Base-by-base conservation (phyloP, 2,113 vertebrate species). In the Porphyrio hochstetteri region DNA sequence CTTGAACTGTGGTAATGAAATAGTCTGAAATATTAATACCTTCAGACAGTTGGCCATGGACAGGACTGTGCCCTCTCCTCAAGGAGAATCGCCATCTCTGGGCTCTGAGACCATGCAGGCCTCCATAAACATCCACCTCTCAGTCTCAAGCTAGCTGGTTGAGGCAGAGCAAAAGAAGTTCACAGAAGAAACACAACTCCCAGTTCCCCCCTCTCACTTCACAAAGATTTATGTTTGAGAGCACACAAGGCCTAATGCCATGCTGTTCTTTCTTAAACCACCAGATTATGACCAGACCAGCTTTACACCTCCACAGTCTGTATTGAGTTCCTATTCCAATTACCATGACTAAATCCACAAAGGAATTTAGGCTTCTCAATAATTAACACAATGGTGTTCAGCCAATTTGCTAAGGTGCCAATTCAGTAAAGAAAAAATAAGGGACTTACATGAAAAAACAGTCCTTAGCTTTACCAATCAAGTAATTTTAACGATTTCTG, bases 301-400 rank as follows among this genome's bases (percentile, higher is more conserved):
- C 74, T 94, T 96, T 95, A 92, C 76, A 86, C 76, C 83, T 93
- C 91, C 12, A 1, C 82, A 90, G 17, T 77, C 72, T 42, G 25
- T 19, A 64, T 0, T 70, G 72, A 93, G 42, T 87, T 91, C 42
- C 82, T 82, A 53, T 93, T 94, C 78, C 78, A 96, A 95, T 79
- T 94, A 96, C 82, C 57, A 52, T 15, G 61, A 42, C 61, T 90
- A 93, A 96, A 96, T 82, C 90, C 87, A 94, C 93, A 87, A 64
- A 81, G 68, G 94, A 94, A 94, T 96, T 93, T 74, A 90, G 68
- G 50, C 56, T 77, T 94, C 76, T 74, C 72, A 90, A 88, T 70
- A 90, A 86, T 94, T 94, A 97, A 59, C 83, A 92, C 64, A 88
- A 55, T 24, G 17, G 76, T 93, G 35, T 75, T 81, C 91, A 78